These are phyloP conservation scores for Anarrhichthys ocellatus DNA, from an alignment of 2,113 vertebrate genomes.

Conservation along the genomic window DNA sequence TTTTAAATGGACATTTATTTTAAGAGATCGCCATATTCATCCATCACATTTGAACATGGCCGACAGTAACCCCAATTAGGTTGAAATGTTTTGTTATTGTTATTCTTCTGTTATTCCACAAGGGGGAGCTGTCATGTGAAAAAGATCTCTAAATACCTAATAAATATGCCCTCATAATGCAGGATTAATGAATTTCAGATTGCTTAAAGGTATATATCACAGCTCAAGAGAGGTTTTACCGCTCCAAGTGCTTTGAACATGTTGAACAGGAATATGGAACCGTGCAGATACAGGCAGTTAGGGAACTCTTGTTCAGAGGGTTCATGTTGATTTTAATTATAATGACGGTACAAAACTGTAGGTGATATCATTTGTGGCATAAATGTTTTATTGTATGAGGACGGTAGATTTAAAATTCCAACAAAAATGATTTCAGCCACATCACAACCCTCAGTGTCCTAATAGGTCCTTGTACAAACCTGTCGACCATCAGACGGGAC, in stretches of 20 bases:
- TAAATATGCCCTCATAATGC: neutral
- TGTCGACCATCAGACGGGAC: neutral
- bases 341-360: neutral
- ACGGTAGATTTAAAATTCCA: neutral
- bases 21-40: neutral
- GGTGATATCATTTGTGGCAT: neutral
- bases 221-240: neutral
- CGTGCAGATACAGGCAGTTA: neutral
- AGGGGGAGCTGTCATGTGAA: constrained; percentile 51
- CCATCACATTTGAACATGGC: neutral
- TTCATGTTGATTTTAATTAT: neutral
- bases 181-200: neutral
- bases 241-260: neutral
- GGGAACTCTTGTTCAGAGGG: neutral
- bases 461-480: neutral
- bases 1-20: neutral
- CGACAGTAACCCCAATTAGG: neutral
- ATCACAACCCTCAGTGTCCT: neutral
- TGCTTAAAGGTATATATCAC: neutral
- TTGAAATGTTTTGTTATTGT: neutral
- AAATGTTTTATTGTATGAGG: neutral
- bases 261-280: neutral
- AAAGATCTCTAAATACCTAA: neutral
- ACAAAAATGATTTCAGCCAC: neutral
- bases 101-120: constrained; percentile 43